phyloP scores from a whole-genome alignment of 2,797 vertebrate species.

The Momotus momota region DNA sequence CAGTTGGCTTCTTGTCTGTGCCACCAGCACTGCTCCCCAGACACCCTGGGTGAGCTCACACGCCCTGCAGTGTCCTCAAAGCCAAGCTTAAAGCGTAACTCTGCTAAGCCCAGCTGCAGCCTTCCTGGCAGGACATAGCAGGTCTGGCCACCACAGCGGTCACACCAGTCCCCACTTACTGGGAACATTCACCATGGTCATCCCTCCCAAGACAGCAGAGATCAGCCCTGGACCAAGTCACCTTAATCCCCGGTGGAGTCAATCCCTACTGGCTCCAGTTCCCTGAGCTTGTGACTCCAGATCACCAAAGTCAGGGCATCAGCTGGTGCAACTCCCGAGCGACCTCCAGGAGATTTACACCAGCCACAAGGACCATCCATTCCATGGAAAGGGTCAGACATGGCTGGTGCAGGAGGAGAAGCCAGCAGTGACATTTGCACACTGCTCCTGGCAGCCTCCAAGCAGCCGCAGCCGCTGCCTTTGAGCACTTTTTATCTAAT shows the following conservation, averaged over 20 bases:
- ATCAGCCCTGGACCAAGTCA: background rate
- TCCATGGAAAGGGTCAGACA: background rate
- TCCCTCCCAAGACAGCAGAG: background rate
- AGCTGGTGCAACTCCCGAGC: background rate
- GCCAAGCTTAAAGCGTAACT: background rate
- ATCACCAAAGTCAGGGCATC: background rate
- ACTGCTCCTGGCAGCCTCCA: constrained; percentile 48
- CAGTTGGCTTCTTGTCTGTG: background rate
- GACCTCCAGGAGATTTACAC: background rate
- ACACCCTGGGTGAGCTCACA: background rate
- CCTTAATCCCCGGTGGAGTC: background rate
- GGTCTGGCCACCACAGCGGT: fast-evolving
- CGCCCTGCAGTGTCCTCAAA: background rate
- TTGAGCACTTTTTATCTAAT: constrained; percentile 54
- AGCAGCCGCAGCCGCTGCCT: constrained; percentile 19
- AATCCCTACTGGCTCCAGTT: background rate
- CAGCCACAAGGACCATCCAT: background rate
- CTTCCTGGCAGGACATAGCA: background rate
- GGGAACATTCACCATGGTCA: background rate
- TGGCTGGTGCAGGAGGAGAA: background rate
- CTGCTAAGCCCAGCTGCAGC: background rate
- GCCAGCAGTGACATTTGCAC: constrained; percentile 5
- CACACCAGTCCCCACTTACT: no score
- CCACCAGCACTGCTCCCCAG: background rate
- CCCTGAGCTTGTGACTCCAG: background rate